Evolutionary conservation across 2,888 invertebrate genomes (phyloP).

Genomic region (Torymus aiolomorphi): DNA sequence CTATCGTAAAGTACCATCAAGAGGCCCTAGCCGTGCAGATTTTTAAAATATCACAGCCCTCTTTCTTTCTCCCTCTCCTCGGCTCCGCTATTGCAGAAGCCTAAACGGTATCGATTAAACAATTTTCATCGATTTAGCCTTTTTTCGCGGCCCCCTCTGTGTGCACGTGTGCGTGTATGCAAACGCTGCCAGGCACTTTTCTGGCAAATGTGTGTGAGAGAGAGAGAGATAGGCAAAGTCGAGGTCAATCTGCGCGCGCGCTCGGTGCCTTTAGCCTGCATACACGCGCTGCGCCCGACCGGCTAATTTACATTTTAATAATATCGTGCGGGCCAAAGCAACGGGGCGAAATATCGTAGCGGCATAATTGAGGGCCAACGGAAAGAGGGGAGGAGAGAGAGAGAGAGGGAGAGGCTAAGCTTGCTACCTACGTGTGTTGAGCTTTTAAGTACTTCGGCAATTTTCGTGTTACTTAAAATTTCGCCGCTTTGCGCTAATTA

Average conservation of each 20-base stretch:
- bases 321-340: neutral
- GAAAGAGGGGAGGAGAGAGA: too few relatives aligned
- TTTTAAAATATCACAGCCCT: conserved; percentile 16
- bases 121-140: conserved; percentile 34
- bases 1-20: conserved; percentile 16
- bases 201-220: too few relatives aligned
- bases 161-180: too few relatives aligned
- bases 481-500: too few relatives aligned
- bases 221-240: conserved; percentile 7
- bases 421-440: neutral
- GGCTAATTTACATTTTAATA: conserved; percentile 42
- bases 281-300: neutral
- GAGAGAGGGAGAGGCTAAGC: neutral
- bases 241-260: neutral
- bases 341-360: conserved; percentile 10
- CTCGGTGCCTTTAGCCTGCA: neutral
- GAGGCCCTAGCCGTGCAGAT: neutral
- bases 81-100: too few relatives aligned
- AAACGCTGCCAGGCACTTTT: too few relatives aligned
- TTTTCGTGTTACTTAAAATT: neutral
- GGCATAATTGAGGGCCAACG: neutral
- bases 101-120: conserved; percentile 48
- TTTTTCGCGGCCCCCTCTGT: neutral
- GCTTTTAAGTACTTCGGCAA: neutral
- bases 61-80: neutral